phyloP scores from a whole-genome alignment of 2,113 vertebrate genomes.

The Peucedramus taeniatus region DNA sequence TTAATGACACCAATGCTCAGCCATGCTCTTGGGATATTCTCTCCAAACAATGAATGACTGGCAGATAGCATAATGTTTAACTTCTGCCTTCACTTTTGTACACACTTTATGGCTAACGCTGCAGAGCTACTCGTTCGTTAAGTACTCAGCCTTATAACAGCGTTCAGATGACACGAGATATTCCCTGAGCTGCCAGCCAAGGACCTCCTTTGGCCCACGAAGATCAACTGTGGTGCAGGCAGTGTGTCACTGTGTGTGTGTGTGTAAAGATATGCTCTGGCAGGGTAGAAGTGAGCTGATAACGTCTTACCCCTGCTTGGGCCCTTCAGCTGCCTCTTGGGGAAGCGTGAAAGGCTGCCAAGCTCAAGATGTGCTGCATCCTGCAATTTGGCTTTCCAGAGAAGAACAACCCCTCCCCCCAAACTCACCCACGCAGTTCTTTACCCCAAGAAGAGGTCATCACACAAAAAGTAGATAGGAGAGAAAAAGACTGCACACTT shows the following conservation, averaged over 20 bases:
- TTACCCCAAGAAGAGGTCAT: constrained; percentile 63
- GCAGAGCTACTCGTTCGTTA: background rate
- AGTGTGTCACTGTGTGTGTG: background rate
- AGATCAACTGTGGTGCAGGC: background rate
- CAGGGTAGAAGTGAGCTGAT: constrained; percentile 46
- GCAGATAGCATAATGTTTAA: constrained; percentile 33
- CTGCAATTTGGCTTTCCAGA: constrained; percentile 60
- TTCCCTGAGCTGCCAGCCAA: background rate
- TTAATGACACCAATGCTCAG: constrained; percentile 3
- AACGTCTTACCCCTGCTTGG: constrained; percentile 58
- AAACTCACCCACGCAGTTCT: constrained; percentile 60
- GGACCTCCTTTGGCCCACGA: background rate
- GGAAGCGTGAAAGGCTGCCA: constrained; percentile 59
- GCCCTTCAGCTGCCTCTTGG: constrained; percentile 65
- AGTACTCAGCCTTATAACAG: background rate
- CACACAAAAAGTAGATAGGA: constrained; percentile 41
- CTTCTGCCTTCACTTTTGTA: constrained; percentile 24
- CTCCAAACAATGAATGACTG: constrained; percentile 44
- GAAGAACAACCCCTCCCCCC: constrained; percentile 61
- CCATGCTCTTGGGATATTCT: constrained; percentile 34
- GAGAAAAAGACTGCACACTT: constrained; percentile 25
- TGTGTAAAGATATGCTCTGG: constrained; percentile 34
- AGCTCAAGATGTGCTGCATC: constrained; percentile 68
- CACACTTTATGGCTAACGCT: background rate
- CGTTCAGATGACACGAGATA: background rate